Conservation (phyloP, 1,140 invertebrate genomes). For the Hestina assimilis region DNA sequence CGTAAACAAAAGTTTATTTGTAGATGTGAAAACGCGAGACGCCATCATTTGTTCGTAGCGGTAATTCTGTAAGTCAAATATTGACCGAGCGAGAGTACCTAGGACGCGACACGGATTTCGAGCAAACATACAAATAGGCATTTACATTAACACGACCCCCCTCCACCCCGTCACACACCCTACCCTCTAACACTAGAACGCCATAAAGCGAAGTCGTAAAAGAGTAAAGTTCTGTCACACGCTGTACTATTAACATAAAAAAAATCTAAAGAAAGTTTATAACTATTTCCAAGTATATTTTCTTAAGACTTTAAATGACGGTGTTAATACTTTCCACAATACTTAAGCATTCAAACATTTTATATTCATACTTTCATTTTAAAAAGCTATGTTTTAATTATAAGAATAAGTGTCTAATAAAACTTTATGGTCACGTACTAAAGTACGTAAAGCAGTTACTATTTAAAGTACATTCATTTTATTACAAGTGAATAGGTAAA, state of each 20-base stretch:
- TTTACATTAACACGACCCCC: slow-evolving; percentile 58
- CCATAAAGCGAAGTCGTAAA: slow-evolving; percentile 44
- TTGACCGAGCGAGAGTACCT: slow-evolving; percentile 57
- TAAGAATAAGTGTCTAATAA: too few relatives aligned
- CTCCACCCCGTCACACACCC: slow-evolving; percentile 7
- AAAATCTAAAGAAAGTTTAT: background rate
- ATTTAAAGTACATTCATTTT: too few relatives aligned
- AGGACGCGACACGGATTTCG: slow-evolving; percentile 73
- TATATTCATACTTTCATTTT: too few relatives aligned
- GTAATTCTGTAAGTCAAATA: slow-evolving; percentile 71
- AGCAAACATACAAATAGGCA: slow-evolving; percentile 71
- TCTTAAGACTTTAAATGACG: too few relatives aligned
- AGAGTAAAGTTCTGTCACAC: slow-evolving; percentile 35
- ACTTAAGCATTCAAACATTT: too few relatives aligned
- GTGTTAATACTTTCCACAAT: too few relatives aligned
- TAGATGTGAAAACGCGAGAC: slow-evolving; percentile 32
- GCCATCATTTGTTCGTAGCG: slow-evolving; percentile 68
- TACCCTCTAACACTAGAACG: slow-evolving; percentile 15
- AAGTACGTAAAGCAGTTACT: too few relatives aligned
- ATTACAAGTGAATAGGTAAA: too few relatives aligned
- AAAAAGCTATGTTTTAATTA: too few relatives aligned
- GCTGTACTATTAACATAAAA: slow-evolving; percentile 29
- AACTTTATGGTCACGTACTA: too few relatives aligned
- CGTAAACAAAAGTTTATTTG: slow-evolving; percentile 25
- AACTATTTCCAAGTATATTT: too few relatives aligned